These are phyloP conservation scores for Dimorphilus gyrociliatus DNA, from an alignment of 2,888 invertebrate species.

Conservation along the genomic window DNA sequence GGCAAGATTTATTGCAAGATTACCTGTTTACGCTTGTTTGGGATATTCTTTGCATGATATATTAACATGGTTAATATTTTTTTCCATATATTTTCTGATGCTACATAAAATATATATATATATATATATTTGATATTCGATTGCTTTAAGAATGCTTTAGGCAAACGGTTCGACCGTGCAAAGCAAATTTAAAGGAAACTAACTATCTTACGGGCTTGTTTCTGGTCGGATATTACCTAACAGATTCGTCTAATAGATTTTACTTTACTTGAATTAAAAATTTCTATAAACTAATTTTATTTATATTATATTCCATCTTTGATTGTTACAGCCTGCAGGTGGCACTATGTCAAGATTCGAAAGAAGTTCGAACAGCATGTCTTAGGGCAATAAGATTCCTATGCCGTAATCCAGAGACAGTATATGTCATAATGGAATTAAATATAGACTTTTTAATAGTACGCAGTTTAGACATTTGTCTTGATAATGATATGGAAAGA, in stretches of 20 bases:
- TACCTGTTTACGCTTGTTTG: constrained; percentile 46
- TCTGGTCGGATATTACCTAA: neutral
- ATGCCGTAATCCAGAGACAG: constrained; percentile 57
- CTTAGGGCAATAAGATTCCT: constrained; percentile 70
- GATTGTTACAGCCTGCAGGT: constrained; percentile 61
- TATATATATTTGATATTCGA: too few species aligned
- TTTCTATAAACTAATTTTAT: too few species aligned
- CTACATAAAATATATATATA: too few species aligned
- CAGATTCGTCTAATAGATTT: too few species aligned
- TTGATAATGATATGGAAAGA: constrained; percentile 63
- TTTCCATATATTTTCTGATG: neutral
- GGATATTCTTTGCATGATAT: constrained; percentile 64
- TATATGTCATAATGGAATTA: constrained; percentile 59
- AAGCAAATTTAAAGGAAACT: too few species aligned
- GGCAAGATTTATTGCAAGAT: constrained; percentile 56
- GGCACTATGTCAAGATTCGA: constrained; percentile 65
- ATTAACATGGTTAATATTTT: constrained; percentile 52
- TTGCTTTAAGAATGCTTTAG: too few species aligned
- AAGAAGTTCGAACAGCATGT: constrained; percentile 73
- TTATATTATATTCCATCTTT: too few species aligned
- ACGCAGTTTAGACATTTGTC: constrained; percentile 70
- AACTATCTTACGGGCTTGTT: neutral
- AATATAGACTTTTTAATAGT: constrained; percentile 68
- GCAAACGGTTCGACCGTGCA: too few species aligned
- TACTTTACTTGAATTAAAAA: too few species aligned